Evolutionary conservation across 2,797 vertebrate species (phyloP).

Genomic region (Fringilla coelebs): DNA sequence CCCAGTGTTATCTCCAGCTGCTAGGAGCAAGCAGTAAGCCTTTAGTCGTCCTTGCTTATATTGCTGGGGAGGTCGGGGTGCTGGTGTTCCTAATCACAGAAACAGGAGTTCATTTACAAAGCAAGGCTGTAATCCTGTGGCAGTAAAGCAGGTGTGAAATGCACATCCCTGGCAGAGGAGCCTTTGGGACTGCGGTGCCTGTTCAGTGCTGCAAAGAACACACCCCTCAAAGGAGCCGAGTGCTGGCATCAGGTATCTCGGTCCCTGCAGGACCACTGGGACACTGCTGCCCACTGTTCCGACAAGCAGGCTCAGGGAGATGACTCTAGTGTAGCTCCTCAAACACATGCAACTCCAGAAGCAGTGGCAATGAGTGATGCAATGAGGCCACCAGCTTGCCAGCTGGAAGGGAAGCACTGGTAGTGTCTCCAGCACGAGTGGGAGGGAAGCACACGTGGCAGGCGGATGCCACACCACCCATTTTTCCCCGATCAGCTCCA

Average conservation of each 20-base stretch:
- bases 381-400: background rate
- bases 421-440: background rate
- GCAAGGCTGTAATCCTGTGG: background rate
- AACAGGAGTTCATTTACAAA: background rate
- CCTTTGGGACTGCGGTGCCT: background rate
- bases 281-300: background rate
- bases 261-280: background rate
- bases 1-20: background rate
- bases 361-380: background rate
- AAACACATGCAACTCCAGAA: background rate
- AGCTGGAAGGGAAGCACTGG: background rate
- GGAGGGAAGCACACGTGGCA: background rate
- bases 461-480: rapidly evolving
- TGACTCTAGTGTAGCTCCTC: background rate
- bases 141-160: background rate
- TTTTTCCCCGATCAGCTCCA: background rate
- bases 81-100: background rate
- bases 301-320: background rate
- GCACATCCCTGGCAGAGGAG: background rate
- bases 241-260: background rate
- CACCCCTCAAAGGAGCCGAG: rapidly evolving
- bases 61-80: background rate
- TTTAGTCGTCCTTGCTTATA: background rate
- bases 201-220: background rate
- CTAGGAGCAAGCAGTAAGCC: background rate